Percentiles rank a stretch among this genome's conserved stretches.
Evolutionary conservation across 2,888 invertebrate genomes (phyloP).

Genomic region (Folsomia manolachei): DNA sequence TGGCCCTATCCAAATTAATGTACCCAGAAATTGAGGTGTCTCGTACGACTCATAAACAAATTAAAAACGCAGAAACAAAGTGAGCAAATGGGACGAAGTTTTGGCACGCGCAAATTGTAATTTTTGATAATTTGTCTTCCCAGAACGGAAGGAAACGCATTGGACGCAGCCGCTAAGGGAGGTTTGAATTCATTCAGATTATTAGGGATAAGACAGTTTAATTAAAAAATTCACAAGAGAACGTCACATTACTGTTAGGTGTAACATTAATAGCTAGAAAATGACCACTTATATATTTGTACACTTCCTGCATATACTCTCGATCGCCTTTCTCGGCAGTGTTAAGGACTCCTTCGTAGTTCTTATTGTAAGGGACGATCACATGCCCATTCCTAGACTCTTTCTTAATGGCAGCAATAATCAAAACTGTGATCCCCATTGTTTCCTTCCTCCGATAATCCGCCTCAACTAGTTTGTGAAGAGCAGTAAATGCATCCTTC

Average conservation of each 20-base stretch:
- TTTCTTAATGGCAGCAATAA: not conserved
- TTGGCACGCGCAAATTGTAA: not conserved
- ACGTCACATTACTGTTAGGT: constrained; percentile 59
- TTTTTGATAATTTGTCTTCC: constrained; percentile 33
- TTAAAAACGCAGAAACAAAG: constrained; percentile 56
- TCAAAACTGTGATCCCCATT: not conserved
- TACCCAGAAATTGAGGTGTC: constrained; percentile 87
- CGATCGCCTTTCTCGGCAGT: constrained; percentile 76
- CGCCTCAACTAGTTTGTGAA: not conserved
- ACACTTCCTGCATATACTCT: not conserved
- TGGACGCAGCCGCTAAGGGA: constrained; percentile 90
- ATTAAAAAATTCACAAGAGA: constrained; percentile 16
- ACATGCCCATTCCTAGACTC: not conserved
- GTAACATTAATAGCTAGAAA: constrained; percentile 85
- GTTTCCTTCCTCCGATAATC: not conserved
- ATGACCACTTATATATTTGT: constrained; percentile 62
- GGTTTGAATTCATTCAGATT: constrained; percentile 59
- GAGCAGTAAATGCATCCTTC: no score
- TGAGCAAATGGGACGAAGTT: constrained; percentile 11
- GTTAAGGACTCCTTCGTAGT: constrained; percentile 76
- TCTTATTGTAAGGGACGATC: constrained; percentile 68
- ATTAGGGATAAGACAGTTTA: constrained; percentile 66
- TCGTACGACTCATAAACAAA: constrained; percentile 70
- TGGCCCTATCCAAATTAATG: constrained; percentile 84
- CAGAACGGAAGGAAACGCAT: constrained; percentile 75